Evolutionary conservation across 2,888 invertebrate species (phyloP).

Genomic region (Eurytoma adleriae): DNA sequence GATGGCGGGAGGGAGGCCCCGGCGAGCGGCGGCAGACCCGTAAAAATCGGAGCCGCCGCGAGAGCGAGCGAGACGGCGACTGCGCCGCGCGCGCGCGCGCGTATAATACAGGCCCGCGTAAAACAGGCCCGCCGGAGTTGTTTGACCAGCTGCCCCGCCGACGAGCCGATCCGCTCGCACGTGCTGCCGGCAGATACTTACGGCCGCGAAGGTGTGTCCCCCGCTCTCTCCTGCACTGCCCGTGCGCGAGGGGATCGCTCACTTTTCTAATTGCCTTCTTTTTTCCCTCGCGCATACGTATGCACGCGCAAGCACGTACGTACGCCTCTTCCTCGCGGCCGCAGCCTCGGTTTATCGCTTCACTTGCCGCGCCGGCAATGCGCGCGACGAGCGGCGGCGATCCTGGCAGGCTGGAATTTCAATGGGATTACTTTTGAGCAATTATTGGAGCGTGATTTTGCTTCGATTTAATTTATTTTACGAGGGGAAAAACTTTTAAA

Average conservation of each 20-base stretch:
- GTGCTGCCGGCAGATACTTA: background rate
- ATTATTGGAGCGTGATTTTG: no score
- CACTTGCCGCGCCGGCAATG: no score
- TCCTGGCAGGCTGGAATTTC: no score
- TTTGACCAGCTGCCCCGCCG: slow-evolving; percentile 63
- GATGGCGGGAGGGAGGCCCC: background rate
- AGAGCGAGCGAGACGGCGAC: background rate
- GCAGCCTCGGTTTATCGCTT: no score
- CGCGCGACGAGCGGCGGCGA: no score
- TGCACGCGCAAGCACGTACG: no score
- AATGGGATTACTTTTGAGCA: no score
- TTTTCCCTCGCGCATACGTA: no score
- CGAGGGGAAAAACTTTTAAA: no score
- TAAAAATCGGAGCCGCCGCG: slow-evolving; percentile 42
- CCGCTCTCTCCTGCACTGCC: background rate
- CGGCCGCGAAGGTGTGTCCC: background rate
- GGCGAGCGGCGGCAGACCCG: background rate
- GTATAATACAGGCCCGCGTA: slow-evolving; percentile 3
- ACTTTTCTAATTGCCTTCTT: no score
- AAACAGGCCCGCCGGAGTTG: slow-evolving; percentile 63
- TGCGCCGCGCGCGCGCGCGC: background rate
- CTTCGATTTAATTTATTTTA: no score
- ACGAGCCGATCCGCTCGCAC: background rate
- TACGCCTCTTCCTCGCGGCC: no score
- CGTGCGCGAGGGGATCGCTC: background rate